Conservation (phyloP, 1,140 invertebrate species). For the Penaeus indicus region DNA sequence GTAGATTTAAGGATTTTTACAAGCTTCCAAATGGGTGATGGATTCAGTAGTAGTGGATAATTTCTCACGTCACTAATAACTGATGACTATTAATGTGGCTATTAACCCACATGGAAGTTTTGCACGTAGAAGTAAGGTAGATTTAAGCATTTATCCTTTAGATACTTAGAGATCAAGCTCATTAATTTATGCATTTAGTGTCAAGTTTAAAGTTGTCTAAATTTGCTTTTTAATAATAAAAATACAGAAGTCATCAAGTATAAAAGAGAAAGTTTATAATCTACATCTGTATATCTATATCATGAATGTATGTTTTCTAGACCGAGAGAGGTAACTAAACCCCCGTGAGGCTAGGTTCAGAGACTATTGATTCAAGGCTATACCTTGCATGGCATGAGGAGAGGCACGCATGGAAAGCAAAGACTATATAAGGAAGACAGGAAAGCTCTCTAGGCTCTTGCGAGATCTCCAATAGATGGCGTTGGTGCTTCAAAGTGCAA, state of each 20-base stretch:
- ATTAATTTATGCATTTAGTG: slow-evolving; percentile 46
- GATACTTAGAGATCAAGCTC: slow-evolving; percentile 53
- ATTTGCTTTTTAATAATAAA: slow-evolving; percentile 26
- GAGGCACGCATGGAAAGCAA: too few relatives aligned
- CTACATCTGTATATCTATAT: not conserved
- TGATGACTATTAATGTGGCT: not conserved
- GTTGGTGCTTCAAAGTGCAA: too few relatives aligned
- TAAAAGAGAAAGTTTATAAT: not conserved
- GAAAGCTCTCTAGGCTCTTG: too few relatives aligned
- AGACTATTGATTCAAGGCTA: too few relatives aligned
- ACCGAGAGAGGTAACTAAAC: slow-evolving; percentile 20
- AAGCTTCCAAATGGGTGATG: slow-evolving; percentile 39
- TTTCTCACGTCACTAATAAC: slow-evolving; percentile 4
- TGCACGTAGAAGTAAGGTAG: slow-evolving; percentile 62
- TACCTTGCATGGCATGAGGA: too few relatives aligned
- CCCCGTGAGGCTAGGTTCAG: too few relatives aligned
- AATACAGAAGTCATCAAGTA: not conserved
- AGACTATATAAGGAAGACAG: too few relatives aligned
- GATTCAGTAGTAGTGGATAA: not conserved
- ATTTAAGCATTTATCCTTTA: slow-evolving; percentile 62
- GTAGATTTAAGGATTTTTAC: slow-evolving; percentile 52
- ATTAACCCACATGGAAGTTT: slow-evolving; percentile 36
- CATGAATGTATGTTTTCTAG: slow-evolving; percentile 27
- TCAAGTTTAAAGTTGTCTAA: slow-evolving; percentile 46
- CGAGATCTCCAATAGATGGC: too few relatives aligned